These are phyloP conservation scores for Galerucella calmariensis DNA, from an alignment of 2,888 invertebrate genomes.

Conservation along the genomic window DNA sequence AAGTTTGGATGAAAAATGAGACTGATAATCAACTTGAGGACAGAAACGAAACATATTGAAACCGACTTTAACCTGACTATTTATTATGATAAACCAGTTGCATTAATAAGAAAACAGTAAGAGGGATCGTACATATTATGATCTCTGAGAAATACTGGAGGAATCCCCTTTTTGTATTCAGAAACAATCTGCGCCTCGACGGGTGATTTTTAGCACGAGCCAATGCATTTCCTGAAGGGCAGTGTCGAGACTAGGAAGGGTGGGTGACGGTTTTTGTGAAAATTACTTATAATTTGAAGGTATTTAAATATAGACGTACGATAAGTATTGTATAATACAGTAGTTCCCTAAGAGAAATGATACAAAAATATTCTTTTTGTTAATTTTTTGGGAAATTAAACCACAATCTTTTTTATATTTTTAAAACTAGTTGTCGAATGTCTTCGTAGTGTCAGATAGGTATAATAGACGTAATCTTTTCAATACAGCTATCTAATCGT, in stretches of 20 bases:
- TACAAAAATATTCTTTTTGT: no score
- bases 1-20: no score
- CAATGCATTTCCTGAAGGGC: constrained; percentile 22
- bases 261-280: not conserved
- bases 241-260: not conserved
- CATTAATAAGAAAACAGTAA: constrained; percentile 5
- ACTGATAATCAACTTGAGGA: no score
- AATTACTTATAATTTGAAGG: not conserved
- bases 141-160: constrained; percentile 3
- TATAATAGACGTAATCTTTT: no score
- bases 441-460: no score
- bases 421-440: no score
- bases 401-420: no score
- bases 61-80: not conserved
- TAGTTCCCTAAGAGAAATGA: no score
- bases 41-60: no score
- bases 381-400: no score
- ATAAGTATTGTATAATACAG: no score
- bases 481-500: no score
- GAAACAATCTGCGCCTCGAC: constrained; percentile 1
- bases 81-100: constrained; percentile 2
- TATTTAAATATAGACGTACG: not conserved
- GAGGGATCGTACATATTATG: not conserved
- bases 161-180: not conserved
- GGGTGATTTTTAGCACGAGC: constrained; percentile 32